These are phyloP conservation scores for Drepanosiphum platanoidis DNA, from an alignment of 2,888 invertebrate genomes.

Conservation along the genomic window DNA sequence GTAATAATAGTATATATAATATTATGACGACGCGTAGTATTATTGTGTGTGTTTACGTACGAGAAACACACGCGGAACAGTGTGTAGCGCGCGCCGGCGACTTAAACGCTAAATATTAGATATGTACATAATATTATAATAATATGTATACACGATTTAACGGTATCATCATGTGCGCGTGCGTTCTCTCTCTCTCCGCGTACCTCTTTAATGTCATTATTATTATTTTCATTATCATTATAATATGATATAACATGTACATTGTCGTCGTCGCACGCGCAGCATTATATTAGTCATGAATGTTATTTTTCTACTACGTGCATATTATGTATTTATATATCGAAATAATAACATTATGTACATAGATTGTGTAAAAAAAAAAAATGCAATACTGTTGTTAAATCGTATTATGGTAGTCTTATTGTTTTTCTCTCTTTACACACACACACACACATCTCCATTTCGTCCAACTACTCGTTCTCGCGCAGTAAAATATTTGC, in stretches of 20 bases:
- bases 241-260: not conserved
- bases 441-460: no score
- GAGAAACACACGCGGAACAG: not conserved
- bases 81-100: not conserved
- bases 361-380: slow-evolving; percentile 6
- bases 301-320: slow-evolving; percentile 34
- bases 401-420: not conserved
- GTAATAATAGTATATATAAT: not conserved
- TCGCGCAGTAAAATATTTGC: not conserved
- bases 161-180: slow-evolving; percentile 14
- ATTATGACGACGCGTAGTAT: not conserved
- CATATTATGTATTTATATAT: not conserved
- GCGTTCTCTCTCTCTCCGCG: slow-evolving; percentile 17
- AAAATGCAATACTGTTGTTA: slow-evolving; percentile 6
- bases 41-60: not conserved
- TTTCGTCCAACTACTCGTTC: not conserved
- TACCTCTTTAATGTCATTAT: slow-evolving; percentile 12
- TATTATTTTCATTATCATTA: no score
- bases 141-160: not conserved
- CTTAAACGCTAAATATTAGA: not conserved
- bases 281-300: slow-evolving; percentile 43
- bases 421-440: not conserved
- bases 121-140: not conserved
- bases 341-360: slow-evolving; percentile 26
- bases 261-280: slow-evolving; percentile 6